These are phyloP conservation scores for Pygathrix nemaeus DNA, from an alignment of 2,113 vertebrate genomes.

Conservation along the genomic window DNA sequence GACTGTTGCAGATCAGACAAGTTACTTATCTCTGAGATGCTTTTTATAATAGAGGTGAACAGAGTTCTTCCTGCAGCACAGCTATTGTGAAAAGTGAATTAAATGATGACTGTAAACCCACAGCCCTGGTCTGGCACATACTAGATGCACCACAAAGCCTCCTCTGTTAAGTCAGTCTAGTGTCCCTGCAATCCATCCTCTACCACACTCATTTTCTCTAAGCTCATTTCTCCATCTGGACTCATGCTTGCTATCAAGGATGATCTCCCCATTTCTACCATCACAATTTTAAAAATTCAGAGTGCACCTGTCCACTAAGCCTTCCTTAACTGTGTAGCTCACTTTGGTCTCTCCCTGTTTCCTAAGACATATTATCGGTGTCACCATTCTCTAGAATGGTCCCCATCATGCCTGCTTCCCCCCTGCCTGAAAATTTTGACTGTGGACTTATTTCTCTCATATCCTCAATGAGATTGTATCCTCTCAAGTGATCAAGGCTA, in stretches of 20 bases:
- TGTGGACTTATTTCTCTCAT: neutral
- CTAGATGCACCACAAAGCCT: neutral
- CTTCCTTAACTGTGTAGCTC: neutral
- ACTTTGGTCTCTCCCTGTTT: neutral
- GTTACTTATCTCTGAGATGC: neutral
- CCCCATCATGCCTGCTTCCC: rapidly evolving
- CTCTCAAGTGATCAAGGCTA: neutral
- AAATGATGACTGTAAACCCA: neutral
- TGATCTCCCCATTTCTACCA: neutral
- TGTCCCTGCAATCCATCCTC: neutral
- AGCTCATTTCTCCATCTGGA: neutral
- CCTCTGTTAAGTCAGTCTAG: neutral
- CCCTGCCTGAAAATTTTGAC: neutral
- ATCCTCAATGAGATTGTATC: neutral
- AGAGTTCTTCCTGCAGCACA: neutral
- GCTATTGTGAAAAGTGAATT: neutral
- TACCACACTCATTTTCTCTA: neutral
- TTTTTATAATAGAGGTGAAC: neutral
- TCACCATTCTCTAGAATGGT: neutral
- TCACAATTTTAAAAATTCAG: neutral
- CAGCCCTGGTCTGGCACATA: neutral
- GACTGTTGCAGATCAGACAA: neutral
- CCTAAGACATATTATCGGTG: neutral
- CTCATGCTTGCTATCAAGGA: neutral
- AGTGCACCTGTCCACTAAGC: neutral